phyloP scores from a whole-genome alignment of 1,140 invertebrate species.

The Hirudo medicinalis region DNA sequence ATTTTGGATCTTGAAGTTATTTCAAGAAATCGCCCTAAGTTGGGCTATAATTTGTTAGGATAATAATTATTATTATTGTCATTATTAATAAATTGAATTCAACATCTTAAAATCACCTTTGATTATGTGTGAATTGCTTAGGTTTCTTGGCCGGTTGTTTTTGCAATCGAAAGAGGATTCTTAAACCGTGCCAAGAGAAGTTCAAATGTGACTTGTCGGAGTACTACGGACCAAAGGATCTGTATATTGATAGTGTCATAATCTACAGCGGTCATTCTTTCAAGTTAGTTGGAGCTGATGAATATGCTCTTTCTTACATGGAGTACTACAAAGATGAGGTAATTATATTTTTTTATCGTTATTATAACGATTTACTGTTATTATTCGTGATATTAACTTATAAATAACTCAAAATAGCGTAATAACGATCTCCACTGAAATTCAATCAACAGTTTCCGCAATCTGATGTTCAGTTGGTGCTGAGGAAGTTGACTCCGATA shows the following conservation, averaged over 20 bases:
- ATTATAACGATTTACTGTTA: no score
- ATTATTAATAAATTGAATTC: no score
- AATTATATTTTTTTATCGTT: slow-evolving; percentile 20
- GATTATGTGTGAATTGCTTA: slow-evolving; percentile 24
- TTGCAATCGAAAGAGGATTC: slow-evolving; percentile 53
- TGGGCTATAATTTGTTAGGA: no score
- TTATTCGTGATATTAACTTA: no score
- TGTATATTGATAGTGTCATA: slow-evolving; percentile 64
- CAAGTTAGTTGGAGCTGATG: slow-evolving; percentile 61
- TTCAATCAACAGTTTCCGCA: not conserved
- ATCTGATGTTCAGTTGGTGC: not conserved
- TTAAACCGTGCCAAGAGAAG: slow-evolving; percentile 53
- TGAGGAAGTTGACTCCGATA: not conserved
- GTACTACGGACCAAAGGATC: slow-evolving; percentile 58
- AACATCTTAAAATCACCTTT: no score
- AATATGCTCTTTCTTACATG: slow-evolving; percentile 73
- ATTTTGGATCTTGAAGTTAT: no score
- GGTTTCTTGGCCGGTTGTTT: slow-evolving; percentile 53
- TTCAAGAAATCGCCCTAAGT: no score
- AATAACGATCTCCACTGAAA: no score
- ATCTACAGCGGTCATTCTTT: slow-evolving; percentile 64
- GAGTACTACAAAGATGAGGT: slow-evolving; percentile 63
- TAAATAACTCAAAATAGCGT: no score
- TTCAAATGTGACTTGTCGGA: slow-evolving; percentile 51
- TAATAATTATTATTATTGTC: no score